Evolutionary conservation across 1,140 invertebrate genomes (phyloP).

Genomic region (Ylistrum balloti): DNA sequence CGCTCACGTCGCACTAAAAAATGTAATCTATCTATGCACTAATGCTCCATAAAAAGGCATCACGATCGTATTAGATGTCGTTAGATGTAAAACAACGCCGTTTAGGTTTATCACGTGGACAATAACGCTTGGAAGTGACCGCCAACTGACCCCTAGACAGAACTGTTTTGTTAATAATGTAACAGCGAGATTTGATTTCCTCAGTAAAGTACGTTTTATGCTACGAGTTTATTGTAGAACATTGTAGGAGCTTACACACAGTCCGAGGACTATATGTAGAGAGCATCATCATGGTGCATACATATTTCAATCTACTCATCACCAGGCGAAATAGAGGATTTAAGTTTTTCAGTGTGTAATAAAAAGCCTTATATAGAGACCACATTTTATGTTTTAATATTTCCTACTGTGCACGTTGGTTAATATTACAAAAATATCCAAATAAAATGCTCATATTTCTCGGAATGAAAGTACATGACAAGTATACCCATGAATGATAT

Average conservation of each 20-base stretch:
- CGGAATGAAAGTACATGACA: too few relatives aligned
- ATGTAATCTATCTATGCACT: not conserved
- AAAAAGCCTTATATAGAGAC: too few relatives aligned
- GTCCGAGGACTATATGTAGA: not conserved
- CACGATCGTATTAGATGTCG: not conserved
- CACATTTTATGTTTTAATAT: too few relatives aligned
- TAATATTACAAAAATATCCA: too few relatives aligned
- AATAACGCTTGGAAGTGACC: not conserved
- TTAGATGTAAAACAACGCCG: conserved; percentile 32
- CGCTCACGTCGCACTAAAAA: not conserved
- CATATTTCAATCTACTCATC: not conserved
- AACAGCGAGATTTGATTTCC: conserved; percentile 20
- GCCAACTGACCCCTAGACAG: not conserved
- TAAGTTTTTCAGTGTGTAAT: not conserved
- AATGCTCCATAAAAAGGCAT: not conserved
- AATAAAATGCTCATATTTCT: too few relatives aligned
- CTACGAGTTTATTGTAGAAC: not conserved
- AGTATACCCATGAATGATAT: too few relatives aligned
- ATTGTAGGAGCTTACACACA: not conserved
- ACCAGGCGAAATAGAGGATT: not conserved
- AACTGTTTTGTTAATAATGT: conserved; percentile 36
- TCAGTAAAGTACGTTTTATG: not conserved
- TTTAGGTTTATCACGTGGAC: not conserved
- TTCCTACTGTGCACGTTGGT: too few relatives aligned
- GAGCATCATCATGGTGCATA: not conserved